phyloP scores from a whole-genome alignment of 2,797 vertebrate species.

The Poecilia wingei region DNA sequence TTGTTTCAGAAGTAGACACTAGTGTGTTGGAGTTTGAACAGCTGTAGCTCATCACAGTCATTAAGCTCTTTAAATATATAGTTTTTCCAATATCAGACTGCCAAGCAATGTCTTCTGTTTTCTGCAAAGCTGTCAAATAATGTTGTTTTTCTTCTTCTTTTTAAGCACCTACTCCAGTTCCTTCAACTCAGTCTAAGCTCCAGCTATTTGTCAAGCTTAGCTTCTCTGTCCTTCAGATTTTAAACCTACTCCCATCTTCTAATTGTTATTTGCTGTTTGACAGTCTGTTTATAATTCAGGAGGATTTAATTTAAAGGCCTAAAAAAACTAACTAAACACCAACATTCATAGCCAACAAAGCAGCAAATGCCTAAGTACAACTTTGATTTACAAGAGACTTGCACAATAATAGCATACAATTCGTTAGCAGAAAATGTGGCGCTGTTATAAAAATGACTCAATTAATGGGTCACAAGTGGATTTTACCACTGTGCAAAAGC shows the following conservation, averaged over 20 bases:
- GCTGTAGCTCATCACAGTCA: slow-evolving; percentile 6
- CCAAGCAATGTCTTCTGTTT: background rate
- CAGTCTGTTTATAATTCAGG: background rate
- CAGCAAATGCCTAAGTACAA: background rate
- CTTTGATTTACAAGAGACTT: background rate
- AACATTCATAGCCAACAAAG: background rate
- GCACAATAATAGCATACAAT: background rate
- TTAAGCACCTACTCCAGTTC: background rate
- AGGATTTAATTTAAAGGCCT: background rate
- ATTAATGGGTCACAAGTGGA: background rate
- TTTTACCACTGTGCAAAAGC: background rate
- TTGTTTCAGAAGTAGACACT: slow-evolving; percentile 8
- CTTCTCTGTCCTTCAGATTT: background rate
- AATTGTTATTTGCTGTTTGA: background rate
- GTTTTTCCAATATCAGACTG: background rate
- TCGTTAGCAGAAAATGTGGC: background rate
- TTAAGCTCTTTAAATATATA: background rate
- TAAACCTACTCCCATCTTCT: background rate
- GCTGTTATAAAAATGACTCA: background rate
- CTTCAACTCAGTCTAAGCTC: background rate
- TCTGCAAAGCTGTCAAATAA: background rate
- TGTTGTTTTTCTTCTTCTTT: background rate
- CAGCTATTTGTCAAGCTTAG: background rate
- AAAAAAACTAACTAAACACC: background rate
- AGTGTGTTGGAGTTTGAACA: slow-evolving; percentile 6